Evolutionary conservation across 2,888 invertebrate species (phyloP), one percentile per base, ranked within the genome.

Genomic region (Dynastes hyllus): DNA sequence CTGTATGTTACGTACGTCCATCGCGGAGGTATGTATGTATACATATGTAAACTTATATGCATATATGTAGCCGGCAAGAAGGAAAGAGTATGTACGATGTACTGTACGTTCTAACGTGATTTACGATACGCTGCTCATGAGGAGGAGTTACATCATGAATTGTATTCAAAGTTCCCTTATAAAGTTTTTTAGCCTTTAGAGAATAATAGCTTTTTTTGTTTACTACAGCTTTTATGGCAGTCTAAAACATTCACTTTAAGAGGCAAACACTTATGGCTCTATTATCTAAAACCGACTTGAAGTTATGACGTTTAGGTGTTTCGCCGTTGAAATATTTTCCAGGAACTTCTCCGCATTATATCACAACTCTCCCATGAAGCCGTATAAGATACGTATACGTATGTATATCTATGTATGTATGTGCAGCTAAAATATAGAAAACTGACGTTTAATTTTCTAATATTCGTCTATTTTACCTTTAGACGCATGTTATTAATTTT

Each of bases 161-260:
- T 73, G 58, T 73, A 73, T 73, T 73, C 58, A 71, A 53, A 73
- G 73, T 73, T 73, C 40, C 61, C 58, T 73, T 22, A 73, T 73
- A 58, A 73, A 73, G 73, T 37, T 58, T 58, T 45, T 73, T 61
- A 58, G 61, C 27, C 61, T 58, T 73, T 61, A 40, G 40, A 58
- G 51, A 37, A 58, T 73, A 40, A 58, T 73, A 37, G 73, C 29
- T 22, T 58, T 40, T 58, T 61, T 73, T 58, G 58, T n/a, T 58
- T 71, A 29, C 16, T n/a, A 27, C 40, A 40, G 37, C 13, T 55
- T 73, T 73, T 73, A 73, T 40, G 40, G 22, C 45, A 40, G 73
- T 58, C 22, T 73, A 11, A 37, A 73, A 40, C 58, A 37, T 73
- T 73, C 58, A 22, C 22, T 58, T 58, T 73, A 40, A 73, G 40